Conservation (phyloP, 2,113 vertebrate species). For the Ariopsis seemanni region DNA sequence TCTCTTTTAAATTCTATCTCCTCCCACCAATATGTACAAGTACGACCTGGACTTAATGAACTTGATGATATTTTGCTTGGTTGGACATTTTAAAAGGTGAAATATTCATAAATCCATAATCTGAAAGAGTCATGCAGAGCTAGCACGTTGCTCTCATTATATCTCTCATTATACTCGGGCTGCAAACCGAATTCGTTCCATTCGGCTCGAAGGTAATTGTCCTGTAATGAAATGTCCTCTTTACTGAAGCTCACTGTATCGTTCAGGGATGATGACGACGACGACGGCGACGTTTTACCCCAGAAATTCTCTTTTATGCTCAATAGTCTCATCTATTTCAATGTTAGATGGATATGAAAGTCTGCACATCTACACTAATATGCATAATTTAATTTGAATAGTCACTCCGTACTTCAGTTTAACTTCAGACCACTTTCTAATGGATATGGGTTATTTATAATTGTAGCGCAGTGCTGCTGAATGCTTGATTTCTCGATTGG, state of each 20-base stretch:
- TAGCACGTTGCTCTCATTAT: slow-evolving; percentile 1
- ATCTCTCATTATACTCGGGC: slow-evolving; percentile 39
- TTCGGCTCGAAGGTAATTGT: slow-evolving; percentile 40
- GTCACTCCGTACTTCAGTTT: slow-evolving; percentile 18
- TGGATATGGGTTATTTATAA: neutral
- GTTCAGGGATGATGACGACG: slow-evolving; percentile 3
- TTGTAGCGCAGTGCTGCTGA: neutral
- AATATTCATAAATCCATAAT: neutral
- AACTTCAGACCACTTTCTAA: slow-evolving; percentile 21
- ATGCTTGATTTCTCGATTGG: neutral
- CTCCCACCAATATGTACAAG: neutral
- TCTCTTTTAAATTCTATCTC: neutral
- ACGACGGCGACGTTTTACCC: slow-evolving; percentile 25
- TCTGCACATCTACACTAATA: slow-evolving; percentile 20
- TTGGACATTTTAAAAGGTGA: neutral
- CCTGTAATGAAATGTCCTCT: slow-evolving; percentile 36
- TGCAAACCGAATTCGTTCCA: slow-evolving; percentile 38
- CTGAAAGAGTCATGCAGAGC: slow-evolving; percentile 1
- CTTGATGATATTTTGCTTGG: neutral
- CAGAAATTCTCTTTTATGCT: slow-evolving; percentile 17
- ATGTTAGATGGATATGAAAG: slow-evolving; percentile 31
- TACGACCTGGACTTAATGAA: neutral
- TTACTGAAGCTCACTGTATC: slow-evolving; percentile 26
- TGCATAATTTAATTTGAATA: slow-evolving; percentile 40
- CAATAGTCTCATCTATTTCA: neutral